Evolutionary conservation across 2,797 vertebrate species (phyloP).

Genomic region (Tragelaphus oryx): DNA sequence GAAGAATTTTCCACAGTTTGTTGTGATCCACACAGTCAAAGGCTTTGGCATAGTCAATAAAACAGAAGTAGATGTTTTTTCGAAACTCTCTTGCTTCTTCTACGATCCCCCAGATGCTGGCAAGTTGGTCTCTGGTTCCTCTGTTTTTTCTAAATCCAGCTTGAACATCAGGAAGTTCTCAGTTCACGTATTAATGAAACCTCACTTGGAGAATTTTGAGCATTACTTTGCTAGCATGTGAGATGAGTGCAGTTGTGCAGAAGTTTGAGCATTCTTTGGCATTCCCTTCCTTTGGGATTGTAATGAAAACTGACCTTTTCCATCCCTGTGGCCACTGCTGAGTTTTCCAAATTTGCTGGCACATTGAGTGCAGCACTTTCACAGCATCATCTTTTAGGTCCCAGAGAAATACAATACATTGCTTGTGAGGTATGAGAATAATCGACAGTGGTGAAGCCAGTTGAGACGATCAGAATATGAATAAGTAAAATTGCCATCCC

Average conservation of each 20-base stretch:
- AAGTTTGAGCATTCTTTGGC: background rate
- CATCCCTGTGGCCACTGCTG: background rate
- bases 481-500: background rate
- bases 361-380: background rate
- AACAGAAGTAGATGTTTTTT: background rate
- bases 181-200: background rate
- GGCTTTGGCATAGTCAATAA: background rate
- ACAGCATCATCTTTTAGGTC: background rate
- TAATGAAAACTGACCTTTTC: background rate
- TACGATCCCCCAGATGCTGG: fast-evolving
- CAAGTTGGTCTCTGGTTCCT: background rate
- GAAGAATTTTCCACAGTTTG: too few relatives aligned
- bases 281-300: background rate
- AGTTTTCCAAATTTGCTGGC: background rate
- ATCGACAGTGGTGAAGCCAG: fast-evolving
- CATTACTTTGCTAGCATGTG: background rate
- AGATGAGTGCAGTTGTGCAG: background rate
- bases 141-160: background rate
- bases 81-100: background rate
- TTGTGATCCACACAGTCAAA: too few relatives aligned
- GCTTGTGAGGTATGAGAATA: background rate
- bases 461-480: background rate
- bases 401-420: background rate
- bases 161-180: background rate
- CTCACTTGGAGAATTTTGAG: background rate